A percentile compares a stretch with the other conserved stretches of the same genome.
Evolutionary conservation across 1,140 invertebrate genomes (phyloP).

Genomic region (Alviniconcha marisindica): DNA sequence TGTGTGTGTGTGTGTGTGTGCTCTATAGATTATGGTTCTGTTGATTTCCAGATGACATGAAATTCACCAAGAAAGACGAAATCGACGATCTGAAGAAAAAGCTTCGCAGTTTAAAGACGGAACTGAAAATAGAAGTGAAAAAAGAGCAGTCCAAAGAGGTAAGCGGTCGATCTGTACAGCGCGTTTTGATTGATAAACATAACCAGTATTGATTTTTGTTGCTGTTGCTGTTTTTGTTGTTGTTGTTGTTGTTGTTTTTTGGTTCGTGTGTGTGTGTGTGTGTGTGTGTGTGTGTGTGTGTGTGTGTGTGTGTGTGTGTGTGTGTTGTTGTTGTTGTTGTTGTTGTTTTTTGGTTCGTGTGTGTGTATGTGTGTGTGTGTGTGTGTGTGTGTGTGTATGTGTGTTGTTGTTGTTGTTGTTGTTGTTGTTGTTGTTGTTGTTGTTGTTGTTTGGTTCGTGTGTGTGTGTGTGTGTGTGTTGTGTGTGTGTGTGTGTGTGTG

Average conservation of each 20-base stretch:
- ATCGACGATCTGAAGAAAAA: conserved; percentile 68
- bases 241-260: neutral
- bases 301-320: neutral
- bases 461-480: too few relatives aligned
- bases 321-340: neutral
- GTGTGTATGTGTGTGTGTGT: neutral
- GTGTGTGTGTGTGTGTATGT: neutral
- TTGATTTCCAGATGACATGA: conserved; percentile 51
- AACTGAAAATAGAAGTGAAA: conserved; percentile 67
- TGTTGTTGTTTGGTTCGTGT: neutral
- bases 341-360: neutral
- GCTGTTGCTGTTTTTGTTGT: too few relatives aligned
- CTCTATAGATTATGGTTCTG: too few relatives aligned
- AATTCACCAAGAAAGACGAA: conserved; percentile 59
- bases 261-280: neutral
- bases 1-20: too few relatives aligned
- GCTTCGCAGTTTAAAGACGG: conserved; percentile 66
- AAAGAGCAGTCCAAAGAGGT: conserved; percentile 39
- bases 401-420: neutral
- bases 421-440: neutral
- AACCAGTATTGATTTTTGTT: too few relatives aligned
- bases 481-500: too few relatives aligned
- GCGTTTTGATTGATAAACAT: neutral
- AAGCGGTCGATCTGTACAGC: neutral
- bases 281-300: conserved; percentile 2